Evolutionary conservation across 2,113 vertebrate species (phyloP).

Genomic region (Hemibagrus wyckioides): DNA sequence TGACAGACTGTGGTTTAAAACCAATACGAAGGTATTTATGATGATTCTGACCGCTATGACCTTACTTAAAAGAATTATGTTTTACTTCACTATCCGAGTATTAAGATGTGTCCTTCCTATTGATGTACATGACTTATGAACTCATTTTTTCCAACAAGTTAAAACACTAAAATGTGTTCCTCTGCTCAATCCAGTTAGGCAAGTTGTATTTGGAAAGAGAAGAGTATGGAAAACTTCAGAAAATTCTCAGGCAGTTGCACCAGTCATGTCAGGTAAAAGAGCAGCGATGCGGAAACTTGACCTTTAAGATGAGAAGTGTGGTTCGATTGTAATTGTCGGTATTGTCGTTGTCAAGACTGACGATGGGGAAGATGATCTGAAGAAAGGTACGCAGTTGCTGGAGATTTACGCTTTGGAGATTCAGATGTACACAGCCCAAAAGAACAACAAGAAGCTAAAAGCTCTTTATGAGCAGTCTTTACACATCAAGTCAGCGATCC

Average conservation of each 20-base stretch:
- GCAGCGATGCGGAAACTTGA: not conserved
- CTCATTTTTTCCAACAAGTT: not conserved
- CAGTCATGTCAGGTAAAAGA: conserved; percentile 96
- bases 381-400: conserved; percentile 97
- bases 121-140: not conserved
- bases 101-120: not conserved
- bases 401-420: conserved; percentile 99
- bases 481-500: conserved; percentile 99
- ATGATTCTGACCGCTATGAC: not conserved
- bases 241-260: conserved; percentile 96
- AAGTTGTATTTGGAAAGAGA: conserved; percentile 98
- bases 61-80: not conserved
- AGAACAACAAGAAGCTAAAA: conserved; percentile 99
- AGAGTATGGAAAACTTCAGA: conserved; percentile 97
- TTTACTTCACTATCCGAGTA: not conserved
- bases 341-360: conserved; percentile 81
- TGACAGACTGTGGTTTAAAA: conserved; percentile 97
- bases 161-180: not conserved
- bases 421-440: conserved; percentile 99
- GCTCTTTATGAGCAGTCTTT: conserved; percentile 98
- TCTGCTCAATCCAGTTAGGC: conserved; percentile 80
- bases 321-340: not conserved
- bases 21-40: conserved; percentile 92
- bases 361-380: conserved; percentile 97
- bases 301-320: not conserved